Base-by-base conservation (phyloP, 2,797 vertebrate species). In the Pipistrellus pipistrellus region DNA sequence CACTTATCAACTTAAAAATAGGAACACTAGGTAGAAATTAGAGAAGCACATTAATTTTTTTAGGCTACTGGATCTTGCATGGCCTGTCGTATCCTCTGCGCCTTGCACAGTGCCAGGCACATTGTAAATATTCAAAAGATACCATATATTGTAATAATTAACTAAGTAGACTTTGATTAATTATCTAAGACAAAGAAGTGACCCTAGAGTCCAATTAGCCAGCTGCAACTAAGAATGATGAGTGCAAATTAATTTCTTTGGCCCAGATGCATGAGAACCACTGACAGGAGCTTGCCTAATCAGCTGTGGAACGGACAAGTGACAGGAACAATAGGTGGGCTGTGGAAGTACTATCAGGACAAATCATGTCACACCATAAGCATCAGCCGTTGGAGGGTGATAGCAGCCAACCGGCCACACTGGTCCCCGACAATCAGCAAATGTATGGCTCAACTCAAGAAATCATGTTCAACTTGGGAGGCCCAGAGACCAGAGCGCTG, bases 161-260 rank as follows among this genome's bases (percentile, higher is more conserved):
- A 85, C 46, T 93, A 91, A 77, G 76, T 72, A 76, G 53, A 87
- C 35, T 69, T 73, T 86, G 59, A 92, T 78, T 91, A 88, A 93
- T 85, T 93, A 82, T 71, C 35, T 82, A 64, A 95, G 66, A 92
- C 32, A 78, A 90, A 93, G 86, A 93, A 92, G 62, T 73, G 30
- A 94, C 80, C 59, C 80, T 86, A 30, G 53, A 92, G 57, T 91
- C 48, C 57, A 85, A 80, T 95, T 95, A 93, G 41, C 78, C 48
- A 88, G 41, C 41, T 92, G 35, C 46, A 88, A 64, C 83, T 92
- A 93, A 93, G 64, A 94, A 94, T 77, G 25, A 59, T 68, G 62
- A 95, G 23, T n/a, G 6, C 38, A 94, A 86, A 91, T 85, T 96
- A 81, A 94, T 92, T 92, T 88, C 72, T 94, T 86, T 91, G 92